Base-by-base conservation (phyloP, 1,140 invertebrate genomes). In the Asbolus verrucosus region DNA sequence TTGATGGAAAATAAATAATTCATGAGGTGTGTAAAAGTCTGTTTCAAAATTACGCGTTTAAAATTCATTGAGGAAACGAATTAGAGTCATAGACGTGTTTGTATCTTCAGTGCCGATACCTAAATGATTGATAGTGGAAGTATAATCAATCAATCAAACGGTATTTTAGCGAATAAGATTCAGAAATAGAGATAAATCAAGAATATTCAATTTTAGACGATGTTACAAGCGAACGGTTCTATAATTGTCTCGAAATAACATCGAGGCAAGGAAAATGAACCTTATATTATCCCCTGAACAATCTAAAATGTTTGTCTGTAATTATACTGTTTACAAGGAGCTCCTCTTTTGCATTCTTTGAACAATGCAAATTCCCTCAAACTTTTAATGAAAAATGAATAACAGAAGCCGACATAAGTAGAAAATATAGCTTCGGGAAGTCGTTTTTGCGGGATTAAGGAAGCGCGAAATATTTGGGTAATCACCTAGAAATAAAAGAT, bases 131-230 rank as follows among this genome's bases (percentile, higher is more conserved):
- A 54, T 54, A 54, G 46, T 27, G 11, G 19, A 16, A 11, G 46
- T 11, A 14, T 54, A 54, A 54, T 54, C 46, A 54, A 54, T 54
- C 46, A 54, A 54, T 54, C 46, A 54, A 54, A 54, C n/a, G 21
- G 27, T 54, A 54, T 27, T 54, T 54, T 54, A 54, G 46, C 46
- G 46, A 54, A 54, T 36, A 27, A 54, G 21, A 54, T 54, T 54
- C 46, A 54, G 46, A 54, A 54, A 54, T 54, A 54, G 46, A 27
- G 46, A 54, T 24, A 54, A 54, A 54, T 54, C 27, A 14, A 2
- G 21, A 27, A 11, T 18, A 8, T 50, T 54, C 46, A 54, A 54
- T 54, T 54, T 9, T 54, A 19, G 21, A 54, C 46, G 13, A 9
- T 54, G 27, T 36, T 36, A 36, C 6, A 27, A n/a, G 13, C 19